A percentile compares a stretch with the other conserved stretches of the same genome.
phyloP scores from a whole-genome alignment of 2,888 invertebrate species.

The Odontomyia ornata region DNA sequence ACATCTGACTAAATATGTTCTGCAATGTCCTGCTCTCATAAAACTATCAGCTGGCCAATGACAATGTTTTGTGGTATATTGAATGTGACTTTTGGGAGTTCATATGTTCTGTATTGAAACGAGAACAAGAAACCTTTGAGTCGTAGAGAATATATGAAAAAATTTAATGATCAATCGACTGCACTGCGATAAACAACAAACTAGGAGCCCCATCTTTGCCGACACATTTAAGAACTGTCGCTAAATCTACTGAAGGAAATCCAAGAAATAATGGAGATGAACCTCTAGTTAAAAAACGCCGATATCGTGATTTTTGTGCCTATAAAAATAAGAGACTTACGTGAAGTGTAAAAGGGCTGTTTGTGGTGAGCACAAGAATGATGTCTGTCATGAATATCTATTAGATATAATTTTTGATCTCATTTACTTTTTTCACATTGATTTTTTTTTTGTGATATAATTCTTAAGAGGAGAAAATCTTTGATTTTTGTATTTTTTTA shows the following conservation, averaged over 20 bases:
- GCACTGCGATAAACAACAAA: neutral
- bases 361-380: neutral
- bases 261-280: neutral
- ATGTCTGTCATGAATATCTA: no score
- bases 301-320: neutral
- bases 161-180: neutral
- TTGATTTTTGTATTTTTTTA: no score
- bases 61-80: no score
- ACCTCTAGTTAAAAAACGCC: neutral
- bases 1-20: no score
- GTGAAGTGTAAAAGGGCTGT: neutral
- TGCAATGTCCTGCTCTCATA: no score
- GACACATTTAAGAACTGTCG: neutral
- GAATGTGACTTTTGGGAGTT: no score
- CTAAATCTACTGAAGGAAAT: neutral
- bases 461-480: no score
- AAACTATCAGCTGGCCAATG: no score
- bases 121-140: neutral
- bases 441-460: no score
- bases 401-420: no score
- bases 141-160: neutral
- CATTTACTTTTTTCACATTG: no score
- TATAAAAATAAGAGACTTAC: neutral
- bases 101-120: no score
- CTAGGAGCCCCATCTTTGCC: neutral